Evolutionary conservation across 1,140 invertebrate species (phyloP).

Genomic region (Drosophila kanapiae): DNA sequence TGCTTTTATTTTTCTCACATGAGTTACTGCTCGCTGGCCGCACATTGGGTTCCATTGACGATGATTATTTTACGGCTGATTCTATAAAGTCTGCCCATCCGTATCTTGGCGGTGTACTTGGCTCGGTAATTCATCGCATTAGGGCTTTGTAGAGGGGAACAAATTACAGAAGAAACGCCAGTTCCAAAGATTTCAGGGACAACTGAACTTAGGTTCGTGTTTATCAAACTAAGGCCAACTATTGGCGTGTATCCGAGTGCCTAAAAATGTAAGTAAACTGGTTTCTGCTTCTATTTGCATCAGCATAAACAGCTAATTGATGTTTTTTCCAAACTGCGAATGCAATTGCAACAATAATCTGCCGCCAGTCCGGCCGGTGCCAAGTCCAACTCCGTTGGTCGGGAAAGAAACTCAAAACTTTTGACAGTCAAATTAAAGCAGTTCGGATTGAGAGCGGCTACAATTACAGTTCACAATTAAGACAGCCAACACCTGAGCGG

Average conservation of each 20-base stretch:
- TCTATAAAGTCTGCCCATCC: too few relatives aligned
- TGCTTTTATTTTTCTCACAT: slow-evolving; percentile 1
- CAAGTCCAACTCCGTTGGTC: slow-evolving; percentile 39
- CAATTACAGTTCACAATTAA: slow-evolving; percentile 54
- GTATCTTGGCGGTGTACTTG: slow-evolving; percentile 12
- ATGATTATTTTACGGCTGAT: slow-evolving; percentile 11
- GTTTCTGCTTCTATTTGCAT: slow-evolving; percentile 15
- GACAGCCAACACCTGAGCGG: slow-evolving; percentile 50
- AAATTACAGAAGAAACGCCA: slow-evolving; percentile 1
- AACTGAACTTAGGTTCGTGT: slow-evolving; percentile 10
- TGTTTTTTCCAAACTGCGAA: slow-evolving; percentile 28
- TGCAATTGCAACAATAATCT: slow-evolving; percentile 36
- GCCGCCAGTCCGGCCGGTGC: slow-evolving; percentile 12
- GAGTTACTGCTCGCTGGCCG: neutral
- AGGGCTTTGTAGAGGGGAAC: slow-evolving; percentile 1
- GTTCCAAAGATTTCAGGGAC: slow-evolving; percentile 15
- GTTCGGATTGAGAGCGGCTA: slow-evolving; percentile 60
- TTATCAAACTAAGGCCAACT: neutral
- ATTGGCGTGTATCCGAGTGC: neutral
- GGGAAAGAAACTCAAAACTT: slow-evolving; percentile 49
- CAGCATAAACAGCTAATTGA: slow-evolving; percentile 24
- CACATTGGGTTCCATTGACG: neutral
- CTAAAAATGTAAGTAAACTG: neutral
- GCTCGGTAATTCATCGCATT: slow-evolving; percentile 12
- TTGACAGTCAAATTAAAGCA: slow-evolving; percentile 73